phyloP scores from a whole-genome alignment of 2,113 vertebrate species.

The Alexandromys fortis region DNA sequence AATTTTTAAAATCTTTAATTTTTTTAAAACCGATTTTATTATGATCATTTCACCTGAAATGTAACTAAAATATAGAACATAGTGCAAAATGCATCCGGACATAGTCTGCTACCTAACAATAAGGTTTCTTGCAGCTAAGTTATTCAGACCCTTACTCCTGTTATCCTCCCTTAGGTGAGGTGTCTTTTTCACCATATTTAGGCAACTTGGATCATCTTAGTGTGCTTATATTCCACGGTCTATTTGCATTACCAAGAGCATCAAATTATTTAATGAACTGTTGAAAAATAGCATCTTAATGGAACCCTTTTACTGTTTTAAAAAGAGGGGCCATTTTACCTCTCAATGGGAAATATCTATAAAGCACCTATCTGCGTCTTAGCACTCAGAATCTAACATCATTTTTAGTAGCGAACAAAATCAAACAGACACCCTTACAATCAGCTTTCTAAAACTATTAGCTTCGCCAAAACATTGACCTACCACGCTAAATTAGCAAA shows the following conservation, averaged over 20 bases:
- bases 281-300: slow-evolving; percentile 18
- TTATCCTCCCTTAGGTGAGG: background rate
- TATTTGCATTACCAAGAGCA: slow-evolving; percentile 15
- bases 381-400: background rate
- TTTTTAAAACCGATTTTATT: background rate
- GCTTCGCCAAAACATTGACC: slow-evolving; percentile 1
- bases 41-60: background rate
- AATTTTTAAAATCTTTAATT: background rate
- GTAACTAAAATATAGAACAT: background rate
- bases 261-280: slow-evolving; percentile 33
- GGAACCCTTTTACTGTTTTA: background rate
- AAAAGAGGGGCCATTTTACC: background rate
- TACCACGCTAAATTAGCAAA: background rate
- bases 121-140: background rate
- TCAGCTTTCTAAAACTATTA: slow-evolving; percentile 26
- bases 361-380: background rate
- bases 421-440: background rate
- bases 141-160: background rate
- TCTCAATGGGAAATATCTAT: slow-evolving; percentile 6
- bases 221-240: background rate
- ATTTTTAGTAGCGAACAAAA: slow-evolving; percentile 34
- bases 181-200: background rate
- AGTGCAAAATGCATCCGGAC: background rate
- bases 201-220: background rate
- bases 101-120: background rate